phyloP scores from a whole-genome alignment of 2,113 vertebrate genomes.

The Sciurus niger region DNA sequence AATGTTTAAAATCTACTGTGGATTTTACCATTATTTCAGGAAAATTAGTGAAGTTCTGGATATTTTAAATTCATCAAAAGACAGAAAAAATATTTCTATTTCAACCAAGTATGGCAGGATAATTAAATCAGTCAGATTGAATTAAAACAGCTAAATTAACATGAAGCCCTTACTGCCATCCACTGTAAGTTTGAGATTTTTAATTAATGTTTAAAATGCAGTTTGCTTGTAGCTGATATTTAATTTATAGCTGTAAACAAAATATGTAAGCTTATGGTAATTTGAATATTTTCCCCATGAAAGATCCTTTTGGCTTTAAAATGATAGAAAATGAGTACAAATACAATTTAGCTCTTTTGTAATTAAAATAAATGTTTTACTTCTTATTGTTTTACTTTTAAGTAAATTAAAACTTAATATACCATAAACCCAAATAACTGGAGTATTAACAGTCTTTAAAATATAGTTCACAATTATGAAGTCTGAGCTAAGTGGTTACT shows the following conservation, averaged over 20 bases:
- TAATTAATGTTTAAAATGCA: conserved; percentile 87
- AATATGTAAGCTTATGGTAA: conserved; percentile 62
- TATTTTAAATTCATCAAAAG: conserved; percentile 63
- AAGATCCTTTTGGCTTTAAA: conserved; percentile 70
- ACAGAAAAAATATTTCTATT: conserved; percentile 50
- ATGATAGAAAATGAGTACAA: conserved; percentile 74
- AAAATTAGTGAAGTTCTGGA: conserved; percentile 60
- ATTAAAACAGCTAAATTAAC: conserved; percentile 81
- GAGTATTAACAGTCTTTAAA: conserved; percentile 69
- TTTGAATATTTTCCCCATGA: conserved; percentile 76
- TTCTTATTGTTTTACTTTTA: conserved; percentile 82
- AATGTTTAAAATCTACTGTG: conserved; percentile 46
- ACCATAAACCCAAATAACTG: conserved; percentile 69
- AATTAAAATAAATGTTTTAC: conserved; percentile 82
- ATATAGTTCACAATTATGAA: conserved; percentile 18
- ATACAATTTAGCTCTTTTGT: conserved; percentile 77
- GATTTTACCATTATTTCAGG: neutral
- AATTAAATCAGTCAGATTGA: conserved; percentile 82
- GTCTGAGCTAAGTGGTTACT: neutral
- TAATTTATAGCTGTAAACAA: conserved; percentile 86
- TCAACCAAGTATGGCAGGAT: conserved; percentile 63
- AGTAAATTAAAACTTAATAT: conserved; percentile 81
- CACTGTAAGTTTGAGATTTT: conserved; percentile 77
- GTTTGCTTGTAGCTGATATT: conserved; percentile 86
- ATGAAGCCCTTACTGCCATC: conserved; percentile 72